These are phyloP conservation scores for Drosophila asahinai DNA, from an alignment of 1,140 invertebrate species.

Conservation along the genomic window DNA sequence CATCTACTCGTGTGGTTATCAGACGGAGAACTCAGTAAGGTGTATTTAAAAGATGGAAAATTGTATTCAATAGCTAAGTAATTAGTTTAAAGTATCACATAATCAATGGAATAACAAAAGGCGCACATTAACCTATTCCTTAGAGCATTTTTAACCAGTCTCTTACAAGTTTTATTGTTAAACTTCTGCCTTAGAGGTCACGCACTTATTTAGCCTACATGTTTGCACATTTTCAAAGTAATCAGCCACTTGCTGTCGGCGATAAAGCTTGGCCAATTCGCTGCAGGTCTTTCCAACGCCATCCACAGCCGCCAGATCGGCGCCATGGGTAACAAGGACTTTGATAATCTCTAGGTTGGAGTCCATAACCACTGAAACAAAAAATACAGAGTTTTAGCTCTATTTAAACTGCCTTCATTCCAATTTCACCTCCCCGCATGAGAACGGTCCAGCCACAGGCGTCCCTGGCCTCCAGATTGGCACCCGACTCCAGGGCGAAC, in stretches of 20 bases:
- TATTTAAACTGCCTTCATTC: not conserved
- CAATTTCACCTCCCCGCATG: slow-evolving; percentile 67
- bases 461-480: slow-evolving; percentile 73
- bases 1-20: slow-evolving; percentile 70
- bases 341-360: slow-evolving; percentile 72
- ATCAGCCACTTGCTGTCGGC: slow-evolving; percentile 52
- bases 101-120: not conserved
- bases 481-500: slow-evolving; percentile 75
- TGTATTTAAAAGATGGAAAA: slow-evolving; percentile 39
- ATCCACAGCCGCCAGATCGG: slow-evolving; percentile 62
- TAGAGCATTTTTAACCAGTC: not conserved
- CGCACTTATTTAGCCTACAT: slow-evolving; percentile 44
- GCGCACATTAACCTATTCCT: no score
- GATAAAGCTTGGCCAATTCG: slow-evolving; percentile 74
- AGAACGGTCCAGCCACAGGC: slow-evolving; percentile 76
- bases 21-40: slow-evolving; percentile 40
- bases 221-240: slow-evolving; percentile 69
- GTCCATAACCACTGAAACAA: slow-evolving; percentile 70
- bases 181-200: slow-evolving; percentile 20
- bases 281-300: slow-evolving; percentile 60
- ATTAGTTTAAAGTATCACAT: not conserved
- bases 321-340: slow-evolving; percentile 69
- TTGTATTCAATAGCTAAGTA: not conserved
- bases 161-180: not conserved
- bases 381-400: not conserved